Conservation (phyloP, 2,888 invertebrate species). For the Ormia ochracea region DNA sequence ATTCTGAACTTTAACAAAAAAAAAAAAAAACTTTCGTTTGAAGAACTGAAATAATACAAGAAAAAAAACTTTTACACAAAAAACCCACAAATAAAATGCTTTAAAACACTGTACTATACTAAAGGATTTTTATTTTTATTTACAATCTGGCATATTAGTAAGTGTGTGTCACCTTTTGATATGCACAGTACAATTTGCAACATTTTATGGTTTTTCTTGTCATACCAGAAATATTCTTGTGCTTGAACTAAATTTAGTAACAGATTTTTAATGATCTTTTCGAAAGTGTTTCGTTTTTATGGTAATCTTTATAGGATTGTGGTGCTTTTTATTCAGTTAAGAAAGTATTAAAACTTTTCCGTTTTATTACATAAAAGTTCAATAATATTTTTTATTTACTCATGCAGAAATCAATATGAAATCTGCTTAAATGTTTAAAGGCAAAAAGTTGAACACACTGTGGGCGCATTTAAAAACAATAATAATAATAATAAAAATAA, state of each 20-base stretch:
- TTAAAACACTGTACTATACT: no score
- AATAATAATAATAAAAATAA: no score
- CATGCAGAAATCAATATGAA: constrained; percentile 39
- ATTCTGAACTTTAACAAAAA: no score
- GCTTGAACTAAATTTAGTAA: background rate
- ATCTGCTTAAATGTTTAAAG: background rate
- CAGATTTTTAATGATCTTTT: constrained; percentile 30
- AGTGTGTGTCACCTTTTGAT: background rate
- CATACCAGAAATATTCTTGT: no score
- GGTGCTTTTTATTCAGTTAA: background rate
- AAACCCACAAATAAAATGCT: no score
- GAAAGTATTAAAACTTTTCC: background rate
- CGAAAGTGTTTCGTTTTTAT: constrained; percentile 46
- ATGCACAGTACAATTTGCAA: background rate
- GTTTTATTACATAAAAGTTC: background rate
- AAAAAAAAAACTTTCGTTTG: no score
- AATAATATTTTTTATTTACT: constrained; percentile 40
- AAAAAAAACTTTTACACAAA: no score
- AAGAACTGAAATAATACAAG: no score
- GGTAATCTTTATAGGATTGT: constrained; percentile 17
- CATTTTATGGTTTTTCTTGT: background rate
- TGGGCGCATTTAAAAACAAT: no score
- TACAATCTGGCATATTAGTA: no score
- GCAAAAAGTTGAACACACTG: background rate
- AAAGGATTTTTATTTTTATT: no score